A percentile compares a stretch with the other conserved stretches of the same genome.
Evolutionary conservation across 2,888 invertebrate species (phyloP).

Genomic region (Apamea epomidion): DNA sequence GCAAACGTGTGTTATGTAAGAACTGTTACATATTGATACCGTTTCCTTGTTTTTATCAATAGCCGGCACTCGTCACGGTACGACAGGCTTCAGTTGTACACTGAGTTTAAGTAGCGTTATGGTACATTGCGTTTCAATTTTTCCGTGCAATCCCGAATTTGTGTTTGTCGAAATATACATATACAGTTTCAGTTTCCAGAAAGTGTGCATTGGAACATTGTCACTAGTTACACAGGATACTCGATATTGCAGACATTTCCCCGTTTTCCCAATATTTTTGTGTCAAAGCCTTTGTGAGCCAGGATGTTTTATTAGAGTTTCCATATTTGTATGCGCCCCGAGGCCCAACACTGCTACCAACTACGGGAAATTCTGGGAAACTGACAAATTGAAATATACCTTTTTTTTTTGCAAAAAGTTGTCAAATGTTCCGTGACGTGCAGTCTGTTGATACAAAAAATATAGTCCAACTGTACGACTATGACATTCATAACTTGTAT

Average conservation of each 20-base stretch:
- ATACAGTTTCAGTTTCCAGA: background rate
- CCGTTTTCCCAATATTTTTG: background rate
- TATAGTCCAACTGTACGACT: slow-evolving; percentile 1
- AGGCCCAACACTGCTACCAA: background rate
- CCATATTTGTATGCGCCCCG: background rate
- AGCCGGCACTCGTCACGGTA: background rate
- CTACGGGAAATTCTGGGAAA: background rate
- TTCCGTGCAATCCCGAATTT: background rate
- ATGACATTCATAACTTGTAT: slow-evolving; percentile 48
- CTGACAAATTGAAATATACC: background rate
- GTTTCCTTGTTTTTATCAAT: slow-evolving; percentile 54
- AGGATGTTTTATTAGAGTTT: background rate
- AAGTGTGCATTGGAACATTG: background rate
- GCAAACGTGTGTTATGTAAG: slow-evolving; percentile 55
- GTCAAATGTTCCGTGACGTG: background rate
- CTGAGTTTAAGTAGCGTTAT: no score
- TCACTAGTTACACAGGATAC: background rate
- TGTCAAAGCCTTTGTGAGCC: background rate
- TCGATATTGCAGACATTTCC: background rate
- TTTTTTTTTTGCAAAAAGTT: background rate
- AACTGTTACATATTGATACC: slow-evolving; percentile 52
- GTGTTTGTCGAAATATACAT: background rate
- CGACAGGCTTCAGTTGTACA: background rate
- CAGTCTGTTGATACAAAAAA: slow-evolving; percentile 19
- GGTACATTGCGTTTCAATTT: background rate